Evolutionary conservation across 2,888 invertebrate genomes (phyloP), one percentile per base, ranked within the genome.

Genomic region (Xanthorhoe designata): DNA sequence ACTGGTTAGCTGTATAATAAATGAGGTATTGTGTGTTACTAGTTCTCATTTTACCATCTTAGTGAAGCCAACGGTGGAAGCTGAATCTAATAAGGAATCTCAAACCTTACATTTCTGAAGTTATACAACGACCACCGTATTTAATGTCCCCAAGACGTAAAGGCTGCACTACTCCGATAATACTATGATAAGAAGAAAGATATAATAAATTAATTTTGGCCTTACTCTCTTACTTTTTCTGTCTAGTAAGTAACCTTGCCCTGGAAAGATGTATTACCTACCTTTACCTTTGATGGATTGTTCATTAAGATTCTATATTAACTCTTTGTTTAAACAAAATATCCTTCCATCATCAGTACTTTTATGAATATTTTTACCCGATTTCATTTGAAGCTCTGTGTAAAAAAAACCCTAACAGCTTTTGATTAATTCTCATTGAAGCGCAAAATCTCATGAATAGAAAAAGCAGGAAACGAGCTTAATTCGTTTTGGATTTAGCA

Each of bases 401-500:
- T 42, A 13, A 13, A 13, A 3, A 42, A 42, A 42, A 42, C 38
- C 13, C 13, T 1, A 35, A 13, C 38, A 42, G 13, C 38, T 42
- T 42, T 42, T 13, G 38, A 42, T 42, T 13, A 13, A 47, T 47
- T 47, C 47, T 47, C 17, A 47, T 47, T 15, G 13, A 47, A 15
- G 7, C 17, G 17, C 47, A 17, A 47, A 47, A 47, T 47, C 17
- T 17, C 17, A 8, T 45, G n/a, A 45, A 45, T 2, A 47, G 47
- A 47, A 47, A 47, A 47, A 47, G 6, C 47, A 17, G 47, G 17
- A 47, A 47, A 15, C 17, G 47, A 17, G 17, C 17, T 47, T 17
- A 47, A 47, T 24, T 51, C 51, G 19, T 18, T 38, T 55, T 6
- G 18, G 38, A 42, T 49, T 45, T 53, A 9, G 45, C n/a, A 42